A percentile compares a stretch with the other conserved stretches of the same genome.
These are phyloP conservation scores for Microplitis demolitor DNA, from an alignment of 1,140 invertebrate genomes.

Conservation along the genomic window DNA sequence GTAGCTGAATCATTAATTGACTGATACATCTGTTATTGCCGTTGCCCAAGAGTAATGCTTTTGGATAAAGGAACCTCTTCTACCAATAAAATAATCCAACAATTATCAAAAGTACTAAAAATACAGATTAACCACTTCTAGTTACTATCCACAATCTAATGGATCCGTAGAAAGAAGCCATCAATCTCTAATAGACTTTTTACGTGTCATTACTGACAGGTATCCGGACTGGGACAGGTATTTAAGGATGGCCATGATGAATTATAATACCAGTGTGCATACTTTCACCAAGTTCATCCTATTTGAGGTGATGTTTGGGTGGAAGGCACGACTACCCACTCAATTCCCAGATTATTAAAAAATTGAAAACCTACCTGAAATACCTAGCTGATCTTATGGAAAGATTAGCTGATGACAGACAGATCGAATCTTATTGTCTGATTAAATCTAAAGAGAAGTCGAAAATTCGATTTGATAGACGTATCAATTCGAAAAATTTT, in stretches of 20 bases:
- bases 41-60: conserved; percentile 25
- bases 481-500: background rate
- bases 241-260: background rate
- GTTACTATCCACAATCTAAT: conserved; percentile 21
- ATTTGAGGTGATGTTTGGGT: conserved; percentile 1
- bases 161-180: conserved; percentile 4
- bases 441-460: background rate
- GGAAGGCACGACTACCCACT: background rate
- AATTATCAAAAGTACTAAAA: conserved; percentile 36
- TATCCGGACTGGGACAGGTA: background rate
- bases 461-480: background rate
- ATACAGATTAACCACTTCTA: conserved; percentile 11
- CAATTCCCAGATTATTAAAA: background rate
- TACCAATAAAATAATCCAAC: conserved; percentile 30
- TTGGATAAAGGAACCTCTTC: conserved; percentile 39
- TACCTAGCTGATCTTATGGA: background rate
- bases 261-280: conserved; percentile 6
- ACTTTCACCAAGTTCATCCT: conserved; percentile 1
- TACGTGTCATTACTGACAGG: background rate
- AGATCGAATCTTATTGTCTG: background rate
- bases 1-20: conserved; percentile 31
- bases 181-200: background rate
- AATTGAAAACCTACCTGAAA: background rate
- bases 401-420: background rate
- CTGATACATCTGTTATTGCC: too few species aligned